Evolutionary conservation across 2,113 vertebrate species (phyloP).

Genomic region (Camarhynchus parvulus): DNA sequence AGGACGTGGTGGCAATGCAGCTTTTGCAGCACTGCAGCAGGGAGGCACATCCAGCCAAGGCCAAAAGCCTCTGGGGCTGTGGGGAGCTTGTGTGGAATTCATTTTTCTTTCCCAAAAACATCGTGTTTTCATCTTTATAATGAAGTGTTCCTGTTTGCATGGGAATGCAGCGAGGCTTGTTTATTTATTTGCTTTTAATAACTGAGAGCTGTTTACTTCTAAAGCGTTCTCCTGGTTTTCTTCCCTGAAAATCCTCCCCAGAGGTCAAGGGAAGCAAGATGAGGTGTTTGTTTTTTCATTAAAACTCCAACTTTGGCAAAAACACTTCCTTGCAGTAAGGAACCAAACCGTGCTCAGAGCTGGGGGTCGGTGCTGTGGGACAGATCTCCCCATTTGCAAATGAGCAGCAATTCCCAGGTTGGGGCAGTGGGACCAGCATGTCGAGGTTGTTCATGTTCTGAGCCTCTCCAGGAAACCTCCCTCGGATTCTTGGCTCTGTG

Average conservation of each 20-base stretch:
- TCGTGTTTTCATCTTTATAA: background rate
- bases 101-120: background rate
- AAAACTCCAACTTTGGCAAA: background rate
- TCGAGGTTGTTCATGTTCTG: background rate
- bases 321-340: background rate
- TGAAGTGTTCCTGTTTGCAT: background rate
- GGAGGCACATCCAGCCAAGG: background rate
- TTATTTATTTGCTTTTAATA: conserved; percentile 61
- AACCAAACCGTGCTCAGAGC: background rate
- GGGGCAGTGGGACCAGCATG: background rate
- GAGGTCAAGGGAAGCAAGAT: conserved; percentile 9
- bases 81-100: background rate
- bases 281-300: background rate
- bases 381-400: background rate
- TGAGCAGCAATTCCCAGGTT: background rate
- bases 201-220: conserved; percentile 28
- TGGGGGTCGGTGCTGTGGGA: background rate
- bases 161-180: background rate
- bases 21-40: rapidly evolving
- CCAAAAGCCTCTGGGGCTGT: background rate
- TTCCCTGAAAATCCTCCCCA: conserved; percentile 1
- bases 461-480: conserved; percentile 56
- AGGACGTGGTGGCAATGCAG: rapidly evolving
- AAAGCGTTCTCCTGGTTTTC: conserved; percentile 4
- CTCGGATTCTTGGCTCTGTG: conserved; percentile 55